Percentiles rank a stretch among this genome's conserved stretches.
phyloP scores from a whole-genome alignment of 2,888 invertebrate species.

The Cheilosia impressa region DNA sequence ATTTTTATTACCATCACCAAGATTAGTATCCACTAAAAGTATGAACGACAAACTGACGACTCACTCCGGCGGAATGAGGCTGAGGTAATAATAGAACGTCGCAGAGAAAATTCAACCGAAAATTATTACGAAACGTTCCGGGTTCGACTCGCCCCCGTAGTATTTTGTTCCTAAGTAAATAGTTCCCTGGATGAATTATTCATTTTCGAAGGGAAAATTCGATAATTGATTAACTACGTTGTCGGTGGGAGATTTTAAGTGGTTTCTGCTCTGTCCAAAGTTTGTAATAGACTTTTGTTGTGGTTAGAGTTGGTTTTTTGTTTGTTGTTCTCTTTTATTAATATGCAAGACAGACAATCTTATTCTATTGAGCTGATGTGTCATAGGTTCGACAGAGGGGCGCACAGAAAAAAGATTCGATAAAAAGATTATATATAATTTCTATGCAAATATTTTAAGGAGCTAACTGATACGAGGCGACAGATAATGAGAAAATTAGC shows the following conservation, averaged over 20 bases:
- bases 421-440: conserved; percentile 23
- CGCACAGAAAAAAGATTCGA: not conserved
- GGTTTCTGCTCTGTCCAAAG: conserved; percentile 10
- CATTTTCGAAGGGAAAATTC: conserved; percentile 44
- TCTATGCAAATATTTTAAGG: conserved; percentile 27
- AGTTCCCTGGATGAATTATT: conserved; percentile 65
- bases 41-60: conserved; percentile 24
- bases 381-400: conserved; percentile 18
- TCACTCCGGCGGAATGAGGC: not conserved
- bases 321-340: not conserved
- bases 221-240: conserved; percentile 66
- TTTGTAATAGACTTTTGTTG: conserved; percentile 2
- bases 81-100: not conserved
- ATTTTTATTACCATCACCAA: conserved; percentile 50
- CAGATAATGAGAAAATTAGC: conserved; percentile 17
- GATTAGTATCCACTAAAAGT: conserved; percentile 21
- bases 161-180: conserved; percentile 26
- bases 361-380: conserved; percentile 14
- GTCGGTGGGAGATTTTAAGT: conserved; percentile 23
- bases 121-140: conserved; percentile 21
- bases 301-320: not conserved
- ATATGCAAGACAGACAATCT: conserved; percentile 26
- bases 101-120: conserved; percentile 41
- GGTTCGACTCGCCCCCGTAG: not conserved
- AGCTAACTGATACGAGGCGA: conserved; percentile 3